Evolutionary conservation across 2,888 invertebrate species (phyloP).

Genomic region (Sympetrum striolatum): DNA sequence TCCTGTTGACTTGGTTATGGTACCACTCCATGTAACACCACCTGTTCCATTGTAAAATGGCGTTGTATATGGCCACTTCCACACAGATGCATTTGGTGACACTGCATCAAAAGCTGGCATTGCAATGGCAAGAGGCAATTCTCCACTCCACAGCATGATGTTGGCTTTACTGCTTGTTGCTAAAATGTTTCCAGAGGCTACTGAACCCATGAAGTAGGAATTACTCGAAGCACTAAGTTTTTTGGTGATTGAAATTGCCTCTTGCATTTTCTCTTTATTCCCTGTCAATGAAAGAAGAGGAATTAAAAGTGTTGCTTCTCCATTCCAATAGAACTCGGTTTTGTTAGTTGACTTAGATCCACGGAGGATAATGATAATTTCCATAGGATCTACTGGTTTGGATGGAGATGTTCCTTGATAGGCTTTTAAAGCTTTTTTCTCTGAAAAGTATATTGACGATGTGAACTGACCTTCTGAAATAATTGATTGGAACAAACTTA

Average conservation of each 20-base stretch:
- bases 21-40: conserved; percentile 2
- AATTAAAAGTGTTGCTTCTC: conserved; percentile 45
- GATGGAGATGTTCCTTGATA: neutral
- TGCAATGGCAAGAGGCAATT: conserved; percentile 46
- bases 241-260: neutral
- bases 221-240: neutral
- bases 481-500: neutral
- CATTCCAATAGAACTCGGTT: conserved; percentile 48
- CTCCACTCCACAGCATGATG: conserved; percentile 46
- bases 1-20: neutral
- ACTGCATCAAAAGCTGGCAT: conserved; percentile 46
- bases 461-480: conserved; percentile 3
- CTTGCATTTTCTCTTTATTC: neutral
- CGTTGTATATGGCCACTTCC: conserved; percentile 1
- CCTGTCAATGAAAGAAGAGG: conserved; percentile 15
- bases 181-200: neutral
- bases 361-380: conserved; percentile 47
- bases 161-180: neutral
- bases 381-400: neutral
- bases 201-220: neutral
- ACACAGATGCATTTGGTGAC: conserved; percentile 6
- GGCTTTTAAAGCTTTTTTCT: neutral
- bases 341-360: conserved; percentile 48
- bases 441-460: conserved; percentile 44
- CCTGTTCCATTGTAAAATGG: conserved; percentile 13